These are phyloP conservation scores for Zaprionus davidi DNA, from an alignment of 1,140 invertebrate species.

Conservation along the genomic window DNA sequence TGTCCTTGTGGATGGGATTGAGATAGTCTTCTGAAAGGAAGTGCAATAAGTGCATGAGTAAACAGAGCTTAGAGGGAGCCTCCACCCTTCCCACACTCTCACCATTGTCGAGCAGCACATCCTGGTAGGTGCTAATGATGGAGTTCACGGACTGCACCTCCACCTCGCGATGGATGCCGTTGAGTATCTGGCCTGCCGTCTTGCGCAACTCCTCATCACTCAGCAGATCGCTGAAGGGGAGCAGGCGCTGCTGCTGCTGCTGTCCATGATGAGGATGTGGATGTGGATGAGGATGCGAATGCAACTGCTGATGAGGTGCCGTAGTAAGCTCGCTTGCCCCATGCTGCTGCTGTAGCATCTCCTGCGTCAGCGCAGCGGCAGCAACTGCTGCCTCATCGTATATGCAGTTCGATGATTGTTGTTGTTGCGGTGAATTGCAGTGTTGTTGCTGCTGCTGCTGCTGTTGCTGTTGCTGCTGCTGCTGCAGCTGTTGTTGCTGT, in stretches of 20 bases:
- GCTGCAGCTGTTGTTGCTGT: slow-evolving; percentile 51
- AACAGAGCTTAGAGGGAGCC: background rate
- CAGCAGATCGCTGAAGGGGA: slow-evolving; percentile 77
- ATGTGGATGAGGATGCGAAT: slow-evolving; percentile 19
- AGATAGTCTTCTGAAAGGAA: slow-evolving; percentile 83
- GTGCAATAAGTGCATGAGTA: background rate
- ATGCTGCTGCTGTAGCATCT: slow-evolving; percentile 67
- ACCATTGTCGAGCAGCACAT: slow-evolving; percentile 81
- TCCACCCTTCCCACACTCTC: slow-evolving; percentile 7
- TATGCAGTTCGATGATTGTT: slow-evolving; percentile 43
- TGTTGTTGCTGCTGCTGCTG: slow-evolving; percentile 46
- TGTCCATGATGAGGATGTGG: slow-evolving; percentile 28
- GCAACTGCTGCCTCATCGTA: slow-evolving; percentile 78
- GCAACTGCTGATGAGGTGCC: slow-evolving; percentile 27
- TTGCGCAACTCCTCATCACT: slow-evolving; percentile 81
- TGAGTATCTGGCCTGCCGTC: slow-evolving; percentile 85
- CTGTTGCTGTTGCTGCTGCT: slow-evolving; percentile 46
- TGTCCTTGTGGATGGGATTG: slow-evolving; percentile 85
- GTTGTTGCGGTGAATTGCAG: slow-evolving; percentile 48
- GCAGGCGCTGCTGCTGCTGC: slow-evolving; percentile 56
- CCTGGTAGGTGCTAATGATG: slow-evolving; percentile 80
- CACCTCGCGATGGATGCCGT: slow-evolving; percentile 84
- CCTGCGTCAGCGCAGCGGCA: slow-evolving; percentile 71
- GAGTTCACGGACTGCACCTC: slow-evolving; percentile 84
- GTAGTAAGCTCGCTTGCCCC: background rate